These are phyloP conservation scores for Promerops cafer DNA, from an alignment of 2,113 vertebrate genomes.

Conservation along the genomic window DNA sequence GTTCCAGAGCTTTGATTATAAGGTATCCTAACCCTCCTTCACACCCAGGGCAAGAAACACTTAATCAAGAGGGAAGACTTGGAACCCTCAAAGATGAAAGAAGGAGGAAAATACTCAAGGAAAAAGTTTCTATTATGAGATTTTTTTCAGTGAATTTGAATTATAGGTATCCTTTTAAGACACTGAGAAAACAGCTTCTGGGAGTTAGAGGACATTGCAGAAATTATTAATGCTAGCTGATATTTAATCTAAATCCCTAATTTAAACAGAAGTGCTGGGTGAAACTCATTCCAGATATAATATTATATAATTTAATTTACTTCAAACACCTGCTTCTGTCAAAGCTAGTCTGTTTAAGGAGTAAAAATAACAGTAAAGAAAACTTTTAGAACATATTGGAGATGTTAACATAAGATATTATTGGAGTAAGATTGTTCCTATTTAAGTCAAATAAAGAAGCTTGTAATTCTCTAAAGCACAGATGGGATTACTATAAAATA, in stretches of 20 bases:
- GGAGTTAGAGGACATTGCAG: not conserved
- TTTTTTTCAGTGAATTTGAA: not conserved
- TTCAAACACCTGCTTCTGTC: not conserved
- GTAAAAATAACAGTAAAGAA: not conserved
- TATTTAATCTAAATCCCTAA: conserved; percentile 5
- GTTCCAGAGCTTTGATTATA: not conserved
- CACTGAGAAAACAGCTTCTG: not conserved
- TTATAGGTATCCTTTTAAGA: not conserved
- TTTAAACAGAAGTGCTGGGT: not conserved
- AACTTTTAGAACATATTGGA: not conserved
- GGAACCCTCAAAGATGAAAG: not conserved
- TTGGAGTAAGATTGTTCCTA: not conserved
- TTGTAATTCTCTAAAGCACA: not conserved
- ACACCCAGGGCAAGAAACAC: not conserved
- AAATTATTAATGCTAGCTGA: not conserved
- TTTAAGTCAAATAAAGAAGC: conserved; percentile 9
- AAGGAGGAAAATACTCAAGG: not conserved
- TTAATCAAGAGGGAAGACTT: not conserved
- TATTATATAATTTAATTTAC: not conserved
- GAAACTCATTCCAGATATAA: not conserved
- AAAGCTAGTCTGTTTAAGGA: not conserved
- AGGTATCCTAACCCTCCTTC: not conserved
- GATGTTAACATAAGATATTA: not conserved
- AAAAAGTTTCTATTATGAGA: not conserved
- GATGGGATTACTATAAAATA: not conserved